These are phyloP conservation scores for Phymastichus coffea DNA, from an alignment of 1,140 invertebrate species.

Conservation along the genomic window DNA sequence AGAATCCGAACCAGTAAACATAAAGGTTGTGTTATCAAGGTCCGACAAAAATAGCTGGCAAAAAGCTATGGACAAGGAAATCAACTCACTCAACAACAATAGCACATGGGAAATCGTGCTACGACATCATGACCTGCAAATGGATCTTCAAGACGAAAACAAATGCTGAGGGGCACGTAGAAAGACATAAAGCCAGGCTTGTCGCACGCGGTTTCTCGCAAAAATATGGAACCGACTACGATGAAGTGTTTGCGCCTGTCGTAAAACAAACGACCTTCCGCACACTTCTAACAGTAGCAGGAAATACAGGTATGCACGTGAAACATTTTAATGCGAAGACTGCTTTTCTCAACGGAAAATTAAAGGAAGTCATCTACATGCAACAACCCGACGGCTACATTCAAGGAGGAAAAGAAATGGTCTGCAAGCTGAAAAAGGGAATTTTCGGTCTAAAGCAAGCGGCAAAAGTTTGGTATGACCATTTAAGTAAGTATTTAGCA, in stretches of 20 bases:
- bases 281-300: conserved; percentile 31
- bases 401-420: conserved; percentile 32
- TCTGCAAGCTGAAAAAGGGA: background rate
- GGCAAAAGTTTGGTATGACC: no score
- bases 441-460: no score
- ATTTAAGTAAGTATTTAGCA: no score
- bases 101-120: background rate
- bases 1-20: background rate
- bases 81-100: background rate
- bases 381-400: conserved; percentile 35
- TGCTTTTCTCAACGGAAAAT: conserved; percentile 38
- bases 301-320: conserved; percentile 24
- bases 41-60: background rate
- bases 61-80: conserved; percentile 3
- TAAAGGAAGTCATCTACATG: conserved; percentile 50
- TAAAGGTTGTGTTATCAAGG: background rate
- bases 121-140: conserved; percentile 1
- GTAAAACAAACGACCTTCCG: conserved; percentile 18
- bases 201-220: conserved; percentile 28
- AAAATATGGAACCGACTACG: conserved; percentile 35
- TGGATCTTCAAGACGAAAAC: conserved; percentile 28
- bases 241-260: conserved; percentile 39
- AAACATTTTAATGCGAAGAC: conserved; percentile 43
- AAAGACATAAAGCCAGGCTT: conserved; percentile 23
- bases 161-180: no score